Base-by-base conservation (phyloP, 2,113 vertebrate species). In the Pelvicachromis taeniatus region DNA sequence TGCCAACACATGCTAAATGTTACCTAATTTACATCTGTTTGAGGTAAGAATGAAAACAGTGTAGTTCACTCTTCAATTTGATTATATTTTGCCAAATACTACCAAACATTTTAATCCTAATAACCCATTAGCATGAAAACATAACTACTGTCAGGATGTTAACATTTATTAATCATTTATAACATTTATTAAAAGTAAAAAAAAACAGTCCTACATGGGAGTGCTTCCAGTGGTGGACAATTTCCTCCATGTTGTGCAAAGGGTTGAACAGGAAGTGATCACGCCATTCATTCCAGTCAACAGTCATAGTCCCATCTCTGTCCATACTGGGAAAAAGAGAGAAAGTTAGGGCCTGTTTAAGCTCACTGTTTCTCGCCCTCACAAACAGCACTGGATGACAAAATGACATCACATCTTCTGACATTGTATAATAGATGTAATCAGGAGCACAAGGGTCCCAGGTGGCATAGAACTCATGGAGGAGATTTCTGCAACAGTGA, bases 251-350 rank as follows among this genome's bases (percentile, higher is more conserved):
- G 31, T 97, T 97, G 96, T 95, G 77, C 65, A 98, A 84, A 1
- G 97, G 96, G 77, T 97, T 97, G 77, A 98, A 95, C 81, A 98
- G 95, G 93, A 98, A 98, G 92, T 98, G 96, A 85, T 98, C 97
- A 1, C 97, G 95, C 97, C 97, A 98, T 88, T 98, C 97, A 33
- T 92, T 93, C 97, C 97, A 98, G 93, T 98, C 96, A 4, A 98
- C 96, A 68, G 97, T 98, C 97, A 98, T 97, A 5, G 96, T 97
- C 13, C 96, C 97, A 1, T 98, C 97, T 4, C 95, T 96, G 85
- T 98, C 97, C 92, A 98, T 98, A 86, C 97, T 98, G 90, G 65
- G 17, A 16, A 56, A 83, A 4, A 85, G 38, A 70, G 21, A 45
- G 65, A 45, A 45, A 40, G 38, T 70, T 45, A 70, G 38, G 40